A percentile compares a stretch with the other conserved stretches of the same genome.
Evolutionary conservation across 2,888 invertebrate genomes (phyloP).

Genomic region (Rhyacophila evoluta): DNA sequence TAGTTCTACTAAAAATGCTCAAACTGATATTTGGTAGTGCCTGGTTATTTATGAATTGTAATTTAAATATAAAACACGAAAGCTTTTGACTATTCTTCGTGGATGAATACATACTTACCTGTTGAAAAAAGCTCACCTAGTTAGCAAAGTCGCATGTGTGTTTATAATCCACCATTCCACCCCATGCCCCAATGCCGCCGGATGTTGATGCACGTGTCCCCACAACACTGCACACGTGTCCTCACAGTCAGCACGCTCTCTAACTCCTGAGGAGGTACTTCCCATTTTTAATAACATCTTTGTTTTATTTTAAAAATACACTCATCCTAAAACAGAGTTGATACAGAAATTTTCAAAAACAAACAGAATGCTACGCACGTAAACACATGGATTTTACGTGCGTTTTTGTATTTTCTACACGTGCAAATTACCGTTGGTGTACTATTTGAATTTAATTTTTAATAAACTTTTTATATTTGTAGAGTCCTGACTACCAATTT

Average conservation of each 20-base stretch:
- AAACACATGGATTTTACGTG: background rate
- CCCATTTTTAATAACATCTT: background rate
- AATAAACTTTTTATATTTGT: too few species aligned
- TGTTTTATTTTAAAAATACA: background rate
- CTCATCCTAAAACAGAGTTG: background rate
- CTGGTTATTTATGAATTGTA: too few species aligned
- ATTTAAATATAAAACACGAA: too few species aligned
- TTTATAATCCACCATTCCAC: background rate
- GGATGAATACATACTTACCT: background rate
- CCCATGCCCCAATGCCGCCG: conserved; percentile 31
- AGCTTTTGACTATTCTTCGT: too few species aligned
- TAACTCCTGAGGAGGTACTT: background rate
- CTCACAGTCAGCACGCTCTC: conserved; percentile 15
- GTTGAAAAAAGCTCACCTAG: background rate
- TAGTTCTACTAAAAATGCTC: too few species aligned
- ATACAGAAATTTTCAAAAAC: background rate
- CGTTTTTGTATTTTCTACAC: background rate
- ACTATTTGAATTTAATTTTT: background rate
- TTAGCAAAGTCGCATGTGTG: background rate
- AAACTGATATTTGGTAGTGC: too few species aligned
- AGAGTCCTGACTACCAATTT: too few species aligned
- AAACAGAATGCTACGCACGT: background rate
- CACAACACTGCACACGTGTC: conserved; percentile 39
- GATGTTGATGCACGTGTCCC: conserved; percentile 47
- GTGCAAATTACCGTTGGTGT: background rate